Evolutionary conservation across 1,140 invertebrate species (phyloP).

Genomic region (Megalonaias nervosa): DNA sequence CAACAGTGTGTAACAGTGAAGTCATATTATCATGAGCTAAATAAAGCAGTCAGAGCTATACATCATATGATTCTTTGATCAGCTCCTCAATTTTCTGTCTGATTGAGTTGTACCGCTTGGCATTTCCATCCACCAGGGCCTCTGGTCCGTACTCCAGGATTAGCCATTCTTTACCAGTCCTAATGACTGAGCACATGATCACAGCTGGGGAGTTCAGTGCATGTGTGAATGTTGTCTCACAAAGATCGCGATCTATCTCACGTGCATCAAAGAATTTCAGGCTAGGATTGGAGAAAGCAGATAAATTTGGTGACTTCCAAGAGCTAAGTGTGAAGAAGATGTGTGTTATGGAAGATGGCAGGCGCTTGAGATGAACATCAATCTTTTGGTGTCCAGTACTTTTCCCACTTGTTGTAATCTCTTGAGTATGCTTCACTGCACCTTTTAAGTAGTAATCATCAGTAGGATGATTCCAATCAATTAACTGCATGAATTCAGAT

Average conservation of each 20-base stretch:
- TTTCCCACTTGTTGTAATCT: slow-evolving; percentile 9
- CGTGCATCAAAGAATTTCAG: slow-evolving; percentile 9
- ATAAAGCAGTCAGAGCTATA: too few relatives aligned
- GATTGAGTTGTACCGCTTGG: slow-evolving; percentile 21
- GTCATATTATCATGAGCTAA: too few relatives aligned
- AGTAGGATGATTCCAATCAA: not conserved
- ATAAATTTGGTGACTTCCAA: slow-evolving; percentile 22
- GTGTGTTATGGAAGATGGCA: slow-evolving; percentile 7
- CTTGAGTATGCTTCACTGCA: slow-evolving; percentile 2
- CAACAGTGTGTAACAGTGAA: too few relatives aligned
- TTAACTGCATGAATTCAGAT: not conserved
- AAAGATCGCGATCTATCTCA: not conserved
- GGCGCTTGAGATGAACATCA: slow-evolving; percentile 8
- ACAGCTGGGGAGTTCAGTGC: slow-evolving; percentile 18
- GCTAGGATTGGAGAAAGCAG: slow-evolving; percentile 7
- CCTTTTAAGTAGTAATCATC: not conserved
- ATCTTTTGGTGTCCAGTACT: slow-evolving; percentile 17
- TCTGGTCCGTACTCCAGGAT: slow-evolving; percentile 8
- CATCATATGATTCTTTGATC: not conserved
- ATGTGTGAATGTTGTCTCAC: slow-evolving; percentile 13
- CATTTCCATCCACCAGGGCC: slow-evolving; percentile 11
- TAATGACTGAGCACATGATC: slow-evolving; percentile 14
- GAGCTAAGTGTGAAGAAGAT: slow-evolving; percentile 21
- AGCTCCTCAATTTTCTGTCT: not conserved
- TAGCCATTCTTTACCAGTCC: slow-evolving; percentile 8